Conservation (phyloP, 2,113 vertebrate genomes). For the Siniperca knerii region DNA sequence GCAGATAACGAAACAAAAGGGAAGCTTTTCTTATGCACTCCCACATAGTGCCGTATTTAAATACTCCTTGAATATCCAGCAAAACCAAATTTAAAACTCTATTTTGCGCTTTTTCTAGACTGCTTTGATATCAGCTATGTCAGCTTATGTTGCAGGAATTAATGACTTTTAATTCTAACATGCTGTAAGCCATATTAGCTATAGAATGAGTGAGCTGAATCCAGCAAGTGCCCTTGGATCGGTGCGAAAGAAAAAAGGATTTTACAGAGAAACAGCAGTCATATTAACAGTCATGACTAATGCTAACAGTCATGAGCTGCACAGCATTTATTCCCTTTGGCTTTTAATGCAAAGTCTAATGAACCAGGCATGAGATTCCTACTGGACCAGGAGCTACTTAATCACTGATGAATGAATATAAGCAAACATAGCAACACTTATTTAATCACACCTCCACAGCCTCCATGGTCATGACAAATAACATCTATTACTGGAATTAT, state of each 20-base stretch:
- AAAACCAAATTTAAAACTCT: constrained; percentile 44
- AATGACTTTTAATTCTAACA: constrained; percentile 29
- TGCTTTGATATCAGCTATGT: constrained; percentile 35
- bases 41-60: constrained; percentile 26
- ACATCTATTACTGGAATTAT: constrained; percentile 80
- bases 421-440: constrained; percentile 70
- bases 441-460: constrained; percentile 72
- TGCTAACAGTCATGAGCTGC: constrained; percentile 56
- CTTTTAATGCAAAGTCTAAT: constrained; percentile 75
- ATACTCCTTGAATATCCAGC: constrained; percentile 30
- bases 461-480: constrained; percentile 72
- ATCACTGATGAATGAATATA: constrained; percentile 80
- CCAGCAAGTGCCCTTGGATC: constrained; percentile 28
- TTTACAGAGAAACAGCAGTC: constrained; percentile 32
- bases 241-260: constrained; percentile 19
- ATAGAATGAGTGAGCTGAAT: constrained; percentile 11
- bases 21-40: constrained; percentile 39
- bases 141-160: constrained; percentile 11
- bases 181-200: constrained; percentile 5
- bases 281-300: constrained; percentile 55
- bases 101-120: constrained; percentile 14
- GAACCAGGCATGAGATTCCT: constrained; percentile 65
- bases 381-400: constrained; percentile 70
- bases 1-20: constrained; percentile 53
- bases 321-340: constrained; percentile 58